Percentiles rank a stretch among this genome's conserved stretches.
phyloP scores from a whole-genome alignment of 2,797 vertebrate genomes.

The Arnoldichthys spilopterus region DNA sequence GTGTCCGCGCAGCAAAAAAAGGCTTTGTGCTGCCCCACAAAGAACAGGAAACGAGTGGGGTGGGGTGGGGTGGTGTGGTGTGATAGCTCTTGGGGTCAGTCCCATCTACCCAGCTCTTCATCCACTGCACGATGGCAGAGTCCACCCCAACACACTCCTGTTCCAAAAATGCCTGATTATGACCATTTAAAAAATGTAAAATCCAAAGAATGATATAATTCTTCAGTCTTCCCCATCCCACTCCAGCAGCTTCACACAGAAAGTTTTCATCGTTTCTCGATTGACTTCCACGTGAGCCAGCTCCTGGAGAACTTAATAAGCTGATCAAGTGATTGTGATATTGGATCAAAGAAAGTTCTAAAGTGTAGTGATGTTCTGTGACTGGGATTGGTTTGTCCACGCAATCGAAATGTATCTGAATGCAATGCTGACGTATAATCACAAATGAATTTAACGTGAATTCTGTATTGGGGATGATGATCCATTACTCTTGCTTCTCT shows the following conservation, averaged over 20 bases:
- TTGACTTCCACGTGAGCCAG: background rate
- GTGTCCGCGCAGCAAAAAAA: slow-evolving; percentile 62
- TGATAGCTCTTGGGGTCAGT: slow-evolving; percentile 73
- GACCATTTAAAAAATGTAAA: background rate
- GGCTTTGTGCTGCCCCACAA: slow-evolving; percentile 76
- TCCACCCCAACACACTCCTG: slow-evolving; percentile 43
- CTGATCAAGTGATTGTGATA: background rate
- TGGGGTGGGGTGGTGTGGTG: no score
- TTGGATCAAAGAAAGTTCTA: background rate
- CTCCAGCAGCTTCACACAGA: no score
- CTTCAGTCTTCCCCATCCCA: background rate
- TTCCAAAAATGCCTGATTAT: slow-evolving; percentile 1
- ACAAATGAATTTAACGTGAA: no score
- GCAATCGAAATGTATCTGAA: no score
- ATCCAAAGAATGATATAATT: no score
- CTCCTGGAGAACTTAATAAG: slow-evolving; percentile 10
- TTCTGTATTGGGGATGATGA: no score
- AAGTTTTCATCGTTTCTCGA: background rate
- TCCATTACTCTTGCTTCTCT: no score
- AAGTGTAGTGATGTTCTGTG: slow-evolving; percentile 5
- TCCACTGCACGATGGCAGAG: slow-evolving; percentile 71
- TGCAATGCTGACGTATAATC: no score
- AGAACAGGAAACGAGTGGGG: slow-evolving; percentile 79
- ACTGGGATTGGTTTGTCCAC: background rate
- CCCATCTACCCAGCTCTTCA: slow-evolving; percentile 63